Evolutionary conservation across 1,140 invertebrate genomes (phyloP).

Genomic region (Trinorchestia longiramus): DNA sequence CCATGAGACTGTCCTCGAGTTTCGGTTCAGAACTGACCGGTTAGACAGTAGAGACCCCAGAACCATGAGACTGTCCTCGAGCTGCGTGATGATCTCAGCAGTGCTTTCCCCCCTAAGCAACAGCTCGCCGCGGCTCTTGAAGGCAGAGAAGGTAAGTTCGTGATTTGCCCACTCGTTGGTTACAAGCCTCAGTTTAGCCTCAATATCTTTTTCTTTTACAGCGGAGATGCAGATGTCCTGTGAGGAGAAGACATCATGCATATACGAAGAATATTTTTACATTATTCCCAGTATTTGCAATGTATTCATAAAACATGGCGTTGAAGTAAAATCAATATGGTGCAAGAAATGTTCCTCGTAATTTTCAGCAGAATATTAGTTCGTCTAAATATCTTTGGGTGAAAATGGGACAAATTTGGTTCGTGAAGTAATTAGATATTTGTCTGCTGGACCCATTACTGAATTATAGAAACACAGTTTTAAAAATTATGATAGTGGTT

Average conservation of each 20-base stretch:
- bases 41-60: conserved; percentile 92
- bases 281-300: no score
- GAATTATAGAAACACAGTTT: no score
- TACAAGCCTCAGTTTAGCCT: conserved; percentile 93
- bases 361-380: no score
- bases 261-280: no score
- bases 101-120: conserved; percentile 93
- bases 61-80: conserved; percentile 97
- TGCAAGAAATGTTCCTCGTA: no score
- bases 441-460: no score
- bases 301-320: no score
- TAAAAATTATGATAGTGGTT: no score
- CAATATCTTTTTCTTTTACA: conserved; percentile 98
- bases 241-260: conserved; percentile 33
- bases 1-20: conserved; percentile 95
- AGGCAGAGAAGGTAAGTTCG: conserved; percentile 93
- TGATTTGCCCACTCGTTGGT: conserved; percentile 95
- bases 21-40: conserved; percentile 75
- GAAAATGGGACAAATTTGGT: no score
- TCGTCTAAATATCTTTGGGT: no score
- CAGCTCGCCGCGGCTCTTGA: conserved; percentile 94
- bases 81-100: conserved; percentile 91
- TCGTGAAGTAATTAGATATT: no score
- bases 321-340: no score
- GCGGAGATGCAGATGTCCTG: conserved; percentile 97